Evolutionary conservation across 2,113 vertebrate genomes (phyloP), one percentile per base, ranked within the genome.

Genomic region (Echinops telfairi): DNA sequence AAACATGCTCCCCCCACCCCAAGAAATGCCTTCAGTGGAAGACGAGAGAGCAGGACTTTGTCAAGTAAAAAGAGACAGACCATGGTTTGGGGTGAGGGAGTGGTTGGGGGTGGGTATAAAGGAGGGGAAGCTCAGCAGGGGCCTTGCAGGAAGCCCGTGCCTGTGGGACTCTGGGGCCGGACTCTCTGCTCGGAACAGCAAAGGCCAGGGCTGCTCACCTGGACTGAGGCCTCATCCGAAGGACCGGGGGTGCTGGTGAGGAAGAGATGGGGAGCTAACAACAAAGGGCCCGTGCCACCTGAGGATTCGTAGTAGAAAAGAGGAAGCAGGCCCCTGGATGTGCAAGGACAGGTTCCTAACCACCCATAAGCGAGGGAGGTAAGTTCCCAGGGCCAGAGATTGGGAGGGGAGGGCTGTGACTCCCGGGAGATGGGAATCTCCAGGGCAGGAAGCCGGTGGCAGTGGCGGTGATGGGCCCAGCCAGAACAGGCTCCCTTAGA

Each of bases 291-390:
- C 9, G 0, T 47, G 82, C 81, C 68, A 76, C 27, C 29, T 0
- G 73, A 86, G 73, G 33, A 23, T 47, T 36, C 8, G 70, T 36
- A 90, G 93, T 16, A 77, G 79, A 77, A 94, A 64, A 40, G 53
- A 83, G 38, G 91, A 73, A 92, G 60, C 60, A 2, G 0, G 4
- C 0, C 64, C 64, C 87, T 78, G 84, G 71, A 57, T 60, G 86
- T 15, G 36, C 33, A 93, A 96, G 83, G 92, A 86, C n/a, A 43
- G 89, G 81, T 89, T 93, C 87, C 62, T 68, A 66, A 93, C 76
- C 22, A 38, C 0, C 4, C 33, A 81, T 84, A 81, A 93, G 36
- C 22, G 43, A 43, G 25, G 25, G 33, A 62, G 57, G 15, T 43
- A 23, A 33, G 83, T 92, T 70, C 77, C 88, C 91, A 57, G 36